Conservation (phyloP, 2,888 invertebrate genomes). For the Lamellibrachia columna region DNA sequence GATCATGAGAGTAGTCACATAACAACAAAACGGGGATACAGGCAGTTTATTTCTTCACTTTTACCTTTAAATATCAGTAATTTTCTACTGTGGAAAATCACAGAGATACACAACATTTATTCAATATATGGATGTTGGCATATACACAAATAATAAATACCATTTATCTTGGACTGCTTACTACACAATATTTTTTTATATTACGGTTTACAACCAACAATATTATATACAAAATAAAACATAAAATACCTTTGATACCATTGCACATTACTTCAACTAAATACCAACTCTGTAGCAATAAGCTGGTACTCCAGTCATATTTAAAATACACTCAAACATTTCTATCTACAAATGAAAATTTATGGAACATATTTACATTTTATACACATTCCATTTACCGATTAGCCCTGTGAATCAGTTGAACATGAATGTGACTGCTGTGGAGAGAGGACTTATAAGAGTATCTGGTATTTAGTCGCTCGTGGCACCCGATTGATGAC, state of each 20-base stretch:
- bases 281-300: neutral
- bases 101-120: neutral
- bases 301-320: neutral
- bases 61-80: neutral
- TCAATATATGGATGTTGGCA: too few species aligned
- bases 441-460: neutral
- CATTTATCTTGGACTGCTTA: too few species aligned
- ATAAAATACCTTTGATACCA: neutral
- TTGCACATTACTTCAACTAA: neutral
- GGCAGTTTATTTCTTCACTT: neutral
- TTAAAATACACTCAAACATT: neutral
- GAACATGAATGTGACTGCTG: neutral
- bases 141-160: too few species aligned
- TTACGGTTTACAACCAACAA: neutral
- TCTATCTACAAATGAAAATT: neutral
- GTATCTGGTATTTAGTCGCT: conserved; percentile 80
- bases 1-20: neutral
- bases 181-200: neutral
- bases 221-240: neutral
- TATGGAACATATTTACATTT: neutral
- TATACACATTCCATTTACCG: neutral
- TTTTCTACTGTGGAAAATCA: neutral
- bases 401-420: neutral
- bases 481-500: conserved; percentile 93
- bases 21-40: neutral